Conservation (phyloP, 2,113 vertebrate genomes). For the Irena cyanogastra region DNA sequence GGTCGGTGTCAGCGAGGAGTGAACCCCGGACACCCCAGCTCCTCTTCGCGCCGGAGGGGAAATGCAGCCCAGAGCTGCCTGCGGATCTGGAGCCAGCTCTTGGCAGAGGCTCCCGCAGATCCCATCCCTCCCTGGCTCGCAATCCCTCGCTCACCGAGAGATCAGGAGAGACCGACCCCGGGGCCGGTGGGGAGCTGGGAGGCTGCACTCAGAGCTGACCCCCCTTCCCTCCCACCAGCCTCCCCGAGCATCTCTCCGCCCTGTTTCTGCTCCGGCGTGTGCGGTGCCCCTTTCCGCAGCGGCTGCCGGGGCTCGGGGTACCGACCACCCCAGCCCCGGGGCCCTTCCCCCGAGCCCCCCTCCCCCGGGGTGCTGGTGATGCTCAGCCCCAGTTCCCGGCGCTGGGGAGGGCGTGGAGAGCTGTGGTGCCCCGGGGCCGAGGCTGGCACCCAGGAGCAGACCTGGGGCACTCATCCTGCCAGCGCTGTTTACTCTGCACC, state of each 20-base stretch:
- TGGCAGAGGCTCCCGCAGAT: slow-evolving; percentile 50
- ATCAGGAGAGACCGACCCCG: slow-evolving; percentile 4
- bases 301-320: background rate
- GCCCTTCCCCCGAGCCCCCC: background rate
- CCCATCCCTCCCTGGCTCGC: slow-evolving; percentile 49
- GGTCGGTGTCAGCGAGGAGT: background rate
- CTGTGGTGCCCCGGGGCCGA: background rate
- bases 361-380: background rate
- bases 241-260: background rate
- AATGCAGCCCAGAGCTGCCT: slow-evolving; percentile 46
- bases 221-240: background rate
- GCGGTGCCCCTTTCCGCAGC: background rate
- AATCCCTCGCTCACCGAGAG: slow-evolving; percentile 4
- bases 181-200: background rate
- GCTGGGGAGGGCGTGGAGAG: background rate
- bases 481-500: background rate
- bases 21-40: slow-evolving; percentile 39
- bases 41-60: slow-evolving; percentile 27
- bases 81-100: slow-evolving; percentile 48
- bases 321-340: background rate
- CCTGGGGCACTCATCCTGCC: background rate
- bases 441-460: background rate
- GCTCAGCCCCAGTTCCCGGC: background rate
- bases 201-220: background rate
- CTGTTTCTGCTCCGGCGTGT: background rate